phyloP scores from a whole-genome alignment of 2,113 vertebrate genomes.

The rabbit (Oryctolagus cuniculus) region mOryCun1.1 NC_091435.1:81589501-81590000 shows the following conservation, averaged over 20 bases:
- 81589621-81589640: background rate
- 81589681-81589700: conserved; percentile 35
- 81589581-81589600: conserved; percentile 32
- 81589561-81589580: conserved; percentile 36
- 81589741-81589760: conserved; percentile 29
- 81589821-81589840: background rate
- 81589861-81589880: background rate
- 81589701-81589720: background rate
- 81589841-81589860: conserved; percentile 15
- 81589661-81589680: conserved; percentile 22
- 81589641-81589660: background rate
- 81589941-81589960: background rate
- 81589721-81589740: conserved; percentile 28
- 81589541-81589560: conserved; percentile 36
- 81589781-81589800: background rate
- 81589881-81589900: conserved; percentile 26
- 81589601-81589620: background rate
- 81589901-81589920: conserved; percentile 22
- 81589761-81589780: background rate
- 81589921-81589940: background rate
- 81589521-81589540: conserved; percentile 33
- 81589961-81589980: conserved; percentile 29
- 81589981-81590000: conserved; percentile 40
- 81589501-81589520: conserved; percentile 27
- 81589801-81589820: background rate